Percentiles rank a stretch among this genome's conserved stretches.
These are phyloP conservation scores for Gonocerus acuteangulatus DNA, from an alignment of 2,888 invertebrate genomes.

Conservation along the genomic window DNA sequence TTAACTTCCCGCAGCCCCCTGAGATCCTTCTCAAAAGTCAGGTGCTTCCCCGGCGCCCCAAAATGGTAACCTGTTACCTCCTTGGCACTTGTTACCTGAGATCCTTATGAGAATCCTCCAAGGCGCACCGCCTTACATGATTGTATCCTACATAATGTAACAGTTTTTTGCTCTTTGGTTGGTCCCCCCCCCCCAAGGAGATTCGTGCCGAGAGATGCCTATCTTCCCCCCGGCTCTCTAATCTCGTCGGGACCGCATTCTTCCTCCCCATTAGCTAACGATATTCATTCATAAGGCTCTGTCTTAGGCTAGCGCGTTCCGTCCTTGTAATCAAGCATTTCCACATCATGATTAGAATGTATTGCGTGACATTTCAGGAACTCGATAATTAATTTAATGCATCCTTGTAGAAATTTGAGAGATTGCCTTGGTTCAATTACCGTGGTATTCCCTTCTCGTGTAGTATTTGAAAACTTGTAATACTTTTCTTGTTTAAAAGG, in stretches of 20 bases:
- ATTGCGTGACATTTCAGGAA: too few species aligned
- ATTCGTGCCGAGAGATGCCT: not conserved
- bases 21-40: too few species aligned
- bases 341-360: too few species aligned
- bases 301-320: too few species aligned
- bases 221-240: not conserved
- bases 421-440: too few species aligned
- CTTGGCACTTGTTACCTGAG: slow-evolving; percentile 4
- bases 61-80: not conserved
- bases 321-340: too few species aligned
- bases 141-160: slow-evolving; percentile 7
- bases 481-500: too few species aligned
- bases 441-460: too few species aligned
- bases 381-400: too few species aligned
- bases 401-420: too few species aligned
- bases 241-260: not conserved
- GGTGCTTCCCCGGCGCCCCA: not conserved
- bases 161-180: not conserved
- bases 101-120: not conserved
- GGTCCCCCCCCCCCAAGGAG: not conserved
- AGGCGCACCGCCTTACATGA: not conserved
- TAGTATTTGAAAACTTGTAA: too few species aligned
- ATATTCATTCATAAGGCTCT: not conserved
- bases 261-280: not conserved
- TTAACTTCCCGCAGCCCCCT: too few species aligned